phyloP scores from a whole-genome alignment of 2,797 vertebrate species.

The Clarias fuscus region DNA sequence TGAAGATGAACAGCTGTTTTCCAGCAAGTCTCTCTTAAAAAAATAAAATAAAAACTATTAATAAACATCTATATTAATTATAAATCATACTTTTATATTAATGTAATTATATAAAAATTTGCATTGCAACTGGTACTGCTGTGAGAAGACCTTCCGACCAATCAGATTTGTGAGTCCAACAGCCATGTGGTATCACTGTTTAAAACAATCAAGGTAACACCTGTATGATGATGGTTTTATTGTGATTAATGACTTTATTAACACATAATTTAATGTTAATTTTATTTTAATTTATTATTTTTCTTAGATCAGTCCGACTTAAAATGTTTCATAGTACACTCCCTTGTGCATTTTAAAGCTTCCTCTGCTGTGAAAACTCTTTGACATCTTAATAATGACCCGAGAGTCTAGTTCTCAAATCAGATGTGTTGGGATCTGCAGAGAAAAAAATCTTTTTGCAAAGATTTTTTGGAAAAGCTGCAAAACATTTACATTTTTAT shows the following conservation, averaged over 20 bases:
- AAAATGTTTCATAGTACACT: not conserved
- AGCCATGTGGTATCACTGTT: not conserved
- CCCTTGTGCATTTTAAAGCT: constrained; percentile 4
- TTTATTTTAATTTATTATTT: not conserved
- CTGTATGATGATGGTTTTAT: not conserved
- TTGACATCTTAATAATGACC: constrained; percentile 1
- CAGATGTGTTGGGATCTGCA: not conserved
- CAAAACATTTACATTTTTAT: not conserved
- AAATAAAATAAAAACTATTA: no score
- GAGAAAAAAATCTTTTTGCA: not conserved
- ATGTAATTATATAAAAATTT: no score
- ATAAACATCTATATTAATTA: not conserved
- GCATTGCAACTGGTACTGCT: not conserved
- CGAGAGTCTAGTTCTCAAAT: not conserved
- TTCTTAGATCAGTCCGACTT: not conserved
- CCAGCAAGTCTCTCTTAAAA: not conserved
- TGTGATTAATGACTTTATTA: not conserved
- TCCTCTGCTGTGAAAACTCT: not conserved
- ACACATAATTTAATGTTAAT: not conserved
- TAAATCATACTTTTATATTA: no score
- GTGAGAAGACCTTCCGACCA: not conserved
- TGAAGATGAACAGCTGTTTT: not conserved
- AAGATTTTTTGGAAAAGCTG: not conserved
- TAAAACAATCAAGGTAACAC: not conserved
- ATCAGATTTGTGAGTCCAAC: not conserved